Evolutionary conservation across 2,797 vertebrate species (phyloP).

Genomic region (Acridotheres tristis): DNA sequence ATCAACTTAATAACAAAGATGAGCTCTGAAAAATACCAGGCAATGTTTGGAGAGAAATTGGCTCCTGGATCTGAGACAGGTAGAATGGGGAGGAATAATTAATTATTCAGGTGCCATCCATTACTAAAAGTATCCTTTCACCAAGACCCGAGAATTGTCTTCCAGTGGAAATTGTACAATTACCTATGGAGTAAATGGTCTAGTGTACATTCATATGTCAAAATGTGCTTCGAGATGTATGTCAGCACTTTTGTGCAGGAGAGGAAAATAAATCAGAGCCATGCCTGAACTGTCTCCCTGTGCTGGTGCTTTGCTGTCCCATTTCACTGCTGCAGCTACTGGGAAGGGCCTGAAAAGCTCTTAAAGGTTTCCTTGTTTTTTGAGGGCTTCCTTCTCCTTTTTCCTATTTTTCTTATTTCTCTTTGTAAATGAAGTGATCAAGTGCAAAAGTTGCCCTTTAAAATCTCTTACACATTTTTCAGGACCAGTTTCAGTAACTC

Average conservation of each 20-base stretch:
- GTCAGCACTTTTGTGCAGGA: conserved; percentile 53
- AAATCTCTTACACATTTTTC: not conserved
- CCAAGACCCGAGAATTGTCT: not conserved
- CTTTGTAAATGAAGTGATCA: not conserved
- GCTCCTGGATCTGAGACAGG: not conserved
- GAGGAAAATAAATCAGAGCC: conserved; percentile 48
- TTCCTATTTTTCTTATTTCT: not conserved
- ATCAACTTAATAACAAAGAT: not conserved
- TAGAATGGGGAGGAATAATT: conserved; percentile 24
- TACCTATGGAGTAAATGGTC: conserved; percentile 53
- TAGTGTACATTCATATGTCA: conserved; percentile 52
- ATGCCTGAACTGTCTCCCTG: not conserved
- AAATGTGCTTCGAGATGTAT: conserved; percentile 9
- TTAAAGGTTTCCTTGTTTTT: not conserved
- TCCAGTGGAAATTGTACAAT: conserved; percentile 53
- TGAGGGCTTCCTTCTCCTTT: not conserved
- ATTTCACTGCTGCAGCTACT: not conserved
- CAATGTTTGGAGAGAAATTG: not conserved
- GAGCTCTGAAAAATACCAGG: not conserved
- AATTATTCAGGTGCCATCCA: conserved; percentile 56
- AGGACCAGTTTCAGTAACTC: not conserved
- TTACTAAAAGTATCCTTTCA: conserved; percentile 46
- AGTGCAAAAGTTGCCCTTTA: not conserved
- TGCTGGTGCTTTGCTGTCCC: not conserved
- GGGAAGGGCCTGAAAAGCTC: not conserved